Evolutionary conservation across 2,888 invertebrate species (phyloP).

Genomic region (Malthinus seriepunctatus): DNA sequence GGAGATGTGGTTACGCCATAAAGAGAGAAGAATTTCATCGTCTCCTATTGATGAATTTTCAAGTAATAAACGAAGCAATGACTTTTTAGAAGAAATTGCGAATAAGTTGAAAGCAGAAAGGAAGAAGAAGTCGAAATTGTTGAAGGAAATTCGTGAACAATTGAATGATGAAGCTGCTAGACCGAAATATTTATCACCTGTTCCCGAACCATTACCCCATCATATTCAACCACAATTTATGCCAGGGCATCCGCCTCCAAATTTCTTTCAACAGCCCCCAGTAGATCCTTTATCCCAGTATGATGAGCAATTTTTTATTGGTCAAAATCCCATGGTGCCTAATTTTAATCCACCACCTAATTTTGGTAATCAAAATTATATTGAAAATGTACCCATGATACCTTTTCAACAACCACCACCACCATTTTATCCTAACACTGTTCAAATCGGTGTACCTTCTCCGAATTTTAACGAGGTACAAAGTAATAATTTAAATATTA

Average conservation of each 20-base stretch:
- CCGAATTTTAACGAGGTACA: too few relatives aligned
- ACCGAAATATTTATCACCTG: slow-evolving; percentile 24
- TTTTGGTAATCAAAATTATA: neutral
- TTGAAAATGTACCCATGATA: neutral
- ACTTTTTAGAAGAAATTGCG: slow-evolving; percentile 50
- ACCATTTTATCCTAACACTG: too few relatives aligned
- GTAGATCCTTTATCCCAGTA: slow-evolving; percentile 32
- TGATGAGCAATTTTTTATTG: slow-evolving; percentile 50
- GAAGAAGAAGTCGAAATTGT: slow-evolving; percentile 15
- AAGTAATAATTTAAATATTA: too few relatives aligned
- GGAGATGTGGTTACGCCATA: slow-evolving; percentile 28
- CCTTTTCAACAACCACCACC: neutral
- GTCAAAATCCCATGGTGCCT: slow-evolving; percentile 25
- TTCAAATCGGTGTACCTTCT: too few relatives aligned
- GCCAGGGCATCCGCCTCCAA: slow-evolving; percentile 9
- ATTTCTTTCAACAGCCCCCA: slow-evolving; percentile 9
- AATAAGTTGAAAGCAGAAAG: slow-evolving; percentile 41
- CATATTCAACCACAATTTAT: slow-evolving; percentile 27
- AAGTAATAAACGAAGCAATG: neutral
- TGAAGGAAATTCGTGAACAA: slow-evolving; percentile 20
- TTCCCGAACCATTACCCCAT: slow-evolving; percentile 33
- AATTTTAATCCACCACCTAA: neutral
- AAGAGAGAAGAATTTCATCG: neutral
- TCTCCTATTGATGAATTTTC: slow-evolving; percentile 7
- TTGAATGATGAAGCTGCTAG: slow-evolving; percentile 12